Evolutionary conservation across 2,797 vertebrate species (phyloP).

Genomic region (Diceros bicornis): DNA sequence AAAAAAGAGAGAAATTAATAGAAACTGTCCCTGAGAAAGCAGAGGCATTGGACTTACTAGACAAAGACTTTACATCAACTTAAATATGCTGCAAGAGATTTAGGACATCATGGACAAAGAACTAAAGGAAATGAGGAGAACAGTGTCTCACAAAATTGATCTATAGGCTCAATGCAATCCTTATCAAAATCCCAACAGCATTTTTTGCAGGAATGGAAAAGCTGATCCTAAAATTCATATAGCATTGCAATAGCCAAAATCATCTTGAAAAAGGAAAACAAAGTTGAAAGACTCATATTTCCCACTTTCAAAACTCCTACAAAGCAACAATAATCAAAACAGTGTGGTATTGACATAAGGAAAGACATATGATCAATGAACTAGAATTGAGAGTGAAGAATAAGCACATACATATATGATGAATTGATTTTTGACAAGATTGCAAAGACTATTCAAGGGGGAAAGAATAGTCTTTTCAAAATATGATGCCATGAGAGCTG

Average conservation of each 20-base stretch:
- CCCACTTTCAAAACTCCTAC: neutral
- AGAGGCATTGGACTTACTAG: neutral
- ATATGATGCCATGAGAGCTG: neutral
- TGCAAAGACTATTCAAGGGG: neutral
- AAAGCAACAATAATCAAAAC: neutral
- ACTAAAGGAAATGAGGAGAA: neutral
- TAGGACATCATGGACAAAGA: neutral
- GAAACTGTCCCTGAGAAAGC: neutral
- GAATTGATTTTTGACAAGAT: neutral
- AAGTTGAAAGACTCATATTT: neutral
- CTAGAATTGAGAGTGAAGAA: neutral
- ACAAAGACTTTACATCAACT: slow-evolving; percentile 21
- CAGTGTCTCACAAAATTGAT: neutral
- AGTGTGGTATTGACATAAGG: neutral
- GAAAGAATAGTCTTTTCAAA: neutral
- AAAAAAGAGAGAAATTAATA: neutral
- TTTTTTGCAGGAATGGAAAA: neutral
- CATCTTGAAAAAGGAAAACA: neutral
- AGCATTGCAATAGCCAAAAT: neutral
- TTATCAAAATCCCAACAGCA: neutral
- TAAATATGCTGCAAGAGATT: neutral
- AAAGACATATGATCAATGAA: neutral
- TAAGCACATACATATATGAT: neutral
- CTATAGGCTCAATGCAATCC: neutral
- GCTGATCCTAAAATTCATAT: neutral